Evolutionary conservation across 1,140 invertebrate species (phyloP).

Genomic region (Daktulosphaira vitifoliae): DNA sequence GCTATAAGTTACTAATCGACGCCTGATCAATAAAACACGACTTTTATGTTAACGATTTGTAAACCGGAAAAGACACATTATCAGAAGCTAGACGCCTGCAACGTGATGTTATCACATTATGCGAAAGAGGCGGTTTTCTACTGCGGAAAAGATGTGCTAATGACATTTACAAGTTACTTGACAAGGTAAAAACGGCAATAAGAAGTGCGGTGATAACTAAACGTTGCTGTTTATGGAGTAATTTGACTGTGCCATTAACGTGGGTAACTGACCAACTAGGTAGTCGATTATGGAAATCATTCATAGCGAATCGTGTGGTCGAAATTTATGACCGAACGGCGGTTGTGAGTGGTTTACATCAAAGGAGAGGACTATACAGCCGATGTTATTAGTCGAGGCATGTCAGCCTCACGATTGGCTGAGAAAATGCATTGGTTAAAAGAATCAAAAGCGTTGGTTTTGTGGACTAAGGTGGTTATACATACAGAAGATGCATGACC

Average conservation of each 20-base stretch:
- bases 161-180: slow-evolving; percentile 30
- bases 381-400: slow-evolving; percentile 44
- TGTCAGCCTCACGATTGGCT: slow-evolving; percentile 34
- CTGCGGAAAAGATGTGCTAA: slow-evolving; percentile 39
- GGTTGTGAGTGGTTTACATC: slow-evolving; percentile 43
- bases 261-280: slow-evolving; percentile 41
- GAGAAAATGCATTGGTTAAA: too few relatives aligned
- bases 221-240: slow-evolving; percentile 36
- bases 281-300: slow-evolving; percentile 42
- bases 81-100: slow-evolving; percentile 36
- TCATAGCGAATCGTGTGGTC: slow-evolving; percentile 43
- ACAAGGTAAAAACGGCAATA: slow-evolving; percentile 34
- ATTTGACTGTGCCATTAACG: slow-evolving; percentile 42
- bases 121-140: slow-evolving; percentile 36
- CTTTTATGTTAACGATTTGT: slow-evolving; percentile 38
- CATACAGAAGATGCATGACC: background rate
- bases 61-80: slow-evolving; percentile 34
- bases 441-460: slow-evolving; percentile 38
- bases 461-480: slow-evolving; percentile 15
- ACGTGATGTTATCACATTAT: slow-evolving; percentile 36
- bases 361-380: slow-evolving; percentile 43
- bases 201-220: background rate
- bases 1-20: slow-evolving; percentile 35
- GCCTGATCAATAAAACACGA: slow-evolving; percentile 34
- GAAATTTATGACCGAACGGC: slow-evolving; percentile 40